Evolutionary conservation across 2,888 invertebrate genomes (phyloP).

Genomic region (Heliconius ethilla): DNA sequence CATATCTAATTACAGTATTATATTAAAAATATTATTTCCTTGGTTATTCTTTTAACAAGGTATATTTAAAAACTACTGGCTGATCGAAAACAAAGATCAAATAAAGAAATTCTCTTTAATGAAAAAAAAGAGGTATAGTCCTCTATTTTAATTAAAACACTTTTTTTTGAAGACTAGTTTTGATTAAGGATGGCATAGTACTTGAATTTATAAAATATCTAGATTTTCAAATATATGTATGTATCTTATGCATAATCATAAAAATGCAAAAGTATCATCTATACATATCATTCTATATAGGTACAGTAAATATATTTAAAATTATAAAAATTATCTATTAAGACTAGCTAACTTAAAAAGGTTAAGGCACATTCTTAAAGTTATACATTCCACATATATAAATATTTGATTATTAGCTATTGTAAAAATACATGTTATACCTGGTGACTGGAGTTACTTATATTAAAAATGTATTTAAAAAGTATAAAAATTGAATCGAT

Average conservation of each 20-base stretch:
- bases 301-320: conserved; percentile 5
- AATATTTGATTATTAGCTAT: conserved; percentile 1
- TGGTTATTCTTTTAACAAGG: neutral
- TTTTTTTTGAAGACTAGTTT: conserved; percentile 37
- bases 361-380: conserved; percentile 31
- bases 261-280: no score
- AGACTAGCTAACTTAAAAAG: conserved; percentile 21
- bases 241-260: neutral
- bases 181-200: conserved; percentile 28
- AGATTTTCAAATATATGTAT: conserved; percentile 8
- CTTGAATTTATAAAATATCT: neutral
- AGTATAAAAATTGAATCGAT: neutral
- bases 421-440: neutral
- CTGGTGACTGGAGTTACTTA: neutral
- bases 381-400: conserved; percentile 18
- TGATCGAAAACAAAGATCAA: neutral
- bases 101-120: neutral
- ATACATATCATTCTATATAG: neutral
- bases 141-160: neutral
- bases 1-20: neutral
- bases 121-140: neutral
- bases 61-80: neutral
- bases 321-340: neutral
- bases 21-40: neutral
- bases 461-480: neutral